A percentile compares a stretch with the other conserved stretches of the same genome.
These are phyloP conservation scores for Branchellion lobata DNA, from an alignment of 2,888 invertebrate genomes.

Conservation along the genomic window DNA sequence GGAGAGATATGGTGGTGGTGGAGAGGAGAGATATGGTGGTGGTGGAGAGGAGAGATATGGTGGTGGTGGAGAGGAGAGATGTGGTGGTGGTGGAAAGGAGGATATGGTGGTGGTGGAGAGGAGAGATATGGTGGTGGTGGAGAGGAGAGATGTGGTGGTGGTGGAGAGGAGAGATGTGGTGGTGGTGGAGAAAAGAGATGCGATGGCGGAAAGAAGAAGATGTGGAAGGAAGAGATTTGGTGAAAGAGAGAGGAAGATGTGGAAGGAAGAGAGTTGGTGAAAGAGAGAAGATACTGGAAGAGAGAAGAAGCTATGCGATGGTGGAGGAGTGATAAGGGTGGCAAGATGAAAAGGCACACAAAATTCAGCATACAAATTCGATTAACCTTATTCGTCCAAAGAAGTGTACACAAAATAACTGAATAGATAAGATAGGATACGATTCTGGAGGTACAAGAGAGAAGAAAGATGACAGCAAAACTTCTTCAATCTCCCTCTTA, in stretches of 20 bases:
- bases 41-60: neutral
- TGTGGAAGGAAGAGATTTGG: too few species aligned
- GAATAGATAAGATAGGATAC: too few species aligned
- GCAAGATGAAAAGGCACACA: too few species aligned
- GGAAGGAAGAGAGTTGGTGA: too few species aligned
- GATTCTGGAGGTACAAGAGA: too few species aligned
- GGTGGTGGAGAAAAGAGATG: constrained; percentile 63
- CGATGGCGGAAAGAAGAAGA: constrained; percentile 70
- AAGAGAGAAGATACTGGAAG: constrained; percentile 21
- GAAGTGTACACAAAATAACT: too few species aligned
- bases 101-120: constrained; percentile 65
- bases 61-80: constrained; percentile 74
- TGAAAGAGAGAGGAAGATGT: constrained; percentile 7
- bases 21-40: neutral
- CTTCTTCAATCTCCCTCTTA: too few species aligned
- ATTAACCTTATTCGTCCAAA: too few species aligned
- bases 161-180: constrained; percentile 72
- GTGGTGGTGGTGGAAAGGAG: constrained; percentile 73
- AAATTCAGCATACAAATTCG: too few species aligned
- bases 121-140: constrained; percentile 66
- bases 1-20: neutral
- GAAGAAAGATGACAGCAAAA: too few species aligned
- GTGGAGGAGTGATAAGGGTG: neutral
- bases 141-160: constrained; percentile 73
- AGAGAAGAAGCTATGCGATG: neutral